These are phyloP conservation scores for Clepsis dumicolana DNA, from an alignment of 2,888 invertebrate species.

Conservation along the genomic window DNA sequence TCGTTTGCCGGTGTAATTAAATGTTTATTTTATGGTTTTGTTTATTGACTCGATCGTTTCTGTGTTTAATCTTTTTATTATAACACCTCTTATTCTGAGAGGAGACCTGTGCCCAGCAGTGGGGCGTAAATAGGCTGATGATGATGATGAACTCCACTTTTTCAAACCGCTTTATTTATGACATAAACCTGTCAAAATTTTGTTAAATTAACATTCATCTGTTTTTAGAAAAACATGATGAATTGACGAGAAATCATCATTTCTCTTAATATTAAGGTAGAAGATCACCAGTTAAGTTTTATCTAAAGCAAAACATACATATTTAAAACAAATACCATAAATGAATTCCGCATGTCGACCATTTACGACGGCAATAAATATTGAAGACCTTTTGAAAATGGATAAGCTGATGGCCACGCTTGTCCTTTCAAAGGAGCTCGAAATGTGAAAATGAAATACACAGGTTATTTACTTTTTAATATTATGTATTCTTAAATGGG, in stretches of 20 bases:
- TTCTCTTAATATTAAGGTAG: too few relatives aligned
- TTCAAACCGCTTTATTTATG: too few relatives aligned
- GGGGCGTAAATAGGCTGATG: too few relatives aligned
- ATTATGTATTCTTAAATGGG: neutral
- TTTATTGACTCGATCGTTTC: neutral
- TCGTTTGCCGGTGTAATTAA: conserved; percentile 7
- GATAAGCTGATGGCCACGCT: conserved; percentile 7
- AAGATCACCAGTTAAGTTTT: too few relatives aligned
- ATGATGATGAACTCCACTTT: too few relatives aligned
- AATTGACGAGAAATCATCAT: too few relatives aligned
- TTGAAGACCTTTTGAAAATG: conserved; percentile 15
- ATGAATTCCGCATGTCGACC: conserved; percentile 1
- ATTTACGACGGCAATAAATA: conserved; percentile 21
- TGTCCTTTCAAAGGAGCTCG: conserved; percentile 15
- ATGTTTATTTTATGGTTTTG: neutral
- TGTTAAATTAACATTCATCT: too few relatives aligned
- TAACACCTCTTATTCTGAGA: neutral
- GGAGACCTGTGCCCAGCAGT: too few relatives aligned
- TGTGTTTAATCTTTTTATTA: neutral
- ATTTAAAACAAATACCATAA: too few relatives aligned
- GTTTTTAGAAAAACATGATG: too few relatives aligned
- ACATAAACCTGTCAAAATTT: too few relatives aligned
- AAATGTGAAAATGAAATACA: conserved; percentile 16
- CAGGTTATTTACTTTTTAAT: too few relatives aligned
- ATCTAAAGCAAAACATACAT: neutral